Evolutionary conservation across 2,797 vertebrate species (phyloP).

Genomic region (Syndactyla subalaris): DNA sequence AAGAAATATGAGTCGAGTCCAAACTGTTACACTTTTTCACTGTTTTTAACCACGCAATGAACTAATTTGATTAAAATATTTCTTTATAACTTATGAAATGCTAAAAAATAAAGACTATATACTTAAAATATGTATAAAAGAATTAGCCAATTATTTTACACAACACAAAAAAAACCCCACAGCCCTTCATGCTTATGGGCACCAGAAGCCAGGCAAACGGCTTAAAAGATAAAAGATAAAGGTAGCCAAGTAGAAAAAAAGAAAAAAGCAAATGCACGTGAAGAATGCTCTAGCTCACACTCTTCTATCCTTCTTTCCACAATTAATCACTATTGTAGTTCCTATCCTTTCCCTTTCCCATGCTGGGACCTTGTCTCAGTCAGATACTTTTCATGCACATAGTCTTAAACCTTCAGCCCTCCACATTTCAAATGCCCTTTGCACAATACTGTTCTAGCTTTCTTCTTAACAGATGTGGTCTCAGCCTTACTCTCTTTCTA

Average conservation of each 20-base stretch:
- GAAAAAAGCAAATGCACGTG: neutral
- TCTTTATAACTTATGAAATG: neutral
- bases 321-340: neutral
- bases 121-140: neutral
- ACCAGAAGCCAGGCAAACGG: neutral
- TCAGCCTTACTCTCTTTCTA: neutral
- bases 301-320: neutral
- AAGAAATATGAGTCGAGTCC: neutral
- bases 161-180: fast-evolving
- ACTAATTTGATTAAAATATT: neutral
- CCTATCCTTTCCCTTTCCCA: neutral
- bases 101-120: neutral
- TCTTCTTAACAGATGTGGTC: neutral
- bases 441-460: neutral
- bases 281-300: neutral
- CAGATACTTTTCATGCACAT: neutral
- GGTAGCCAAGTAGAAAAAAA: neutral
- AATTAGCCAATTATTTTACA: neutral
- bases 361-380: neutral
- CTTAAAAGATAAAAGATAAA: neutral
- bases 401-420: neutral
- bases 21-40: neutral
- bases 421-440: neutral
- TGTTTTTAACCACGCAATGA: neutral
- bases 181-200: neutral